Percentiles rank a stretch among this genome's conserved stretches.
Conservation (phyloP, 2,113 vertebrate species). For the Tichodroma muraria region DNA sequence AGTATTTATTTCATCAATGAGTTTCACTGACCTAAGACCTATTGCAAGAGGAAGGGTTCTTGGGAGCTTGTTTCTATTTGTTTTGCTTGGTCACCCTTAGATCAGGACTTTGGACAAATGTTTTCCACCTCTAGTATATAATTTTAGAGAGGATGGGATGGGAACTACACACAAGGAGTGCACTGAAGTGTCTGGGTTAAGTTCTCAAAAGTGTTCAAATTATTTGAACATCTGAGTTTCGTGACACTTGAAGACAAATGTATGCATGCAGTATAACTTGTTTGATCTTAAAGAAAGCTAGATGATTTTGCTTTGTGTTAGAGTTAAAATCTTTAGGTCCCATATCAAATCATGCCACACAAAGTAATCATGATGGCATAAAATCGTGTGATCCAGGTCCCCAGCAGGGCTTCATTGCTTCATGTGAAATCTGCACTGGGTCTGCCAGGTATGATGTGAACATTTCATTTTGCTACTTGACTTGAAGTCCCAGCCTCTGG, state of each 20-base stretch:
- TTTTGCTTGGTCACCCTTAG: neutral
- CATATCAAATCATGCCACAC: neutral
- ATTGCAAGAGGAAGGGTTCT: neutral
- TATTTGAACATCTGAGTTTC: neutral
- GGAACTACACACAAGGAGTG: neutral
- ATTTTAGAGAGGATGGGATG: neutral
- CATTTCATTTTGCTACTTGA: neutral
- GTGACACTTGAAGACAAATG: neutral
- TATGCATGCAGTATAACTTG: neutral
- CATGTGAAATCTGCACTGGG: neutral
- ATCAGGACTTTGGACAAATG: neutral
- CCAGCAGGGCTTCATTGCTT: neutral
- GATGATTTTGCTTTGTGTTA: neutral
- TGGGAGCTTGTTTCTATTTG: neutral
- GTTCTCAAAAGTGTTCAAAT: neutral
- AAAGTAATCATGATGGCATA: neutral
- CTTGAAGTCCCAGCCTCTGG: neutral
- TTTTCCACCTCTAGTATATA: neutral
- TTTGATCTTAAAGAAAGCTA: neutral
- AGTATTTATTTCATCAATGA: neutral
- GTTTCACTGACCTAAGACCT: neutral
- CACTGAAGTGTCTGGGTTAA: neutral
- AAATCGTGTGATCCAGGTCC: fast-evolving
- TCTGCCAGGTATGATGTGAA: neutral
- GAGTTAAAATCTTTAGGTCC: neutral